A percentile compares a stretch with the other conserved stretches of the same genome.
These are phyloP conservation scores for Crocuta crocuta DNA, from an alignment of 2,113 vertebrate genomes.

Conservation along the genomic window DNA sequence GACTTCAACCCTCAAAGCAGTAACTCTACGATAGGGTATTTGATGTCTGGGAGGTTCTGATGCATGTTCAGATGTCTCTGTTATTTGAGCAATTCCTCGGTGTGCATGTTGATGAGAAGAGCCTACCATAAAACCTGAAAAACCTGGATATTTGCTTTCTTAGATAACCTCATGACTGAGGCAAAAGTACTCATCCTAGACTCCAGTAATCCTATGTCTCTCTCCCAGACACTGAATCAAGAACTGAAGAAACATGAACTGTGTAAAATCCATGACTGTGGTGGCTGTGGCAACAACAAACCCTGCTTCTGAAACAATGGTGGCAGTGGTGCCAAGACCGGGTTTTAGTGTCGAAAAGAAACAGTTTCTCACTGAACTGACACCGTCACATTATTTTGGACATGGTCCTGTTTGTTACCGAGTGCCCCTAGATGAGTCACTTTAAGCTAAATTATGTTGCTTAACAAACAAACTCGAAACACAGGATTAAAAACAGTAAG, in stretches of 20 bases:
- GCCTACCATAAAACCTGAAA: not conserved
- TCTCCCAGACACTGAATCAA: not conserved
- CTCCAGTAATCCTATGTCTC: not conserved
- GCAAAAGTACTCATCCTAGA: not conserved
- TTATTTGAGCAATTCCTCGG: not conserved
- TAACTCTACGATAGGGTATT: not conserved
- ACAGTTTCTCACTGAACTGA: not conserved
- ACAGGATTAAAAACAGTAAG: not conserved
- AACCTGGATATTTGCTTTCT: not conserved
- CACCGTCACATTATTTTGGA: not conserved
- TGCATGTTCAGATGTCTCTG: not conserved
- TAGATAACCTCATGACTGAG: not conserved
- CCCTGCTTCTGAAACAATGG: not conserved
- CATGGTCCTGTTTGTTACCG: not conserved
- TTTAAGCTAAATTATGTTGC: not conserved
- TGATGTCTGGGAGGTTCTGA: not conserved
- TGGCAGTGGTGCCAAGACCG: not conserved
- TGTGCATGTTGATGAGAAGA: not conserved
- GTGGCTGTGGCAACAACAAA: not conserved
- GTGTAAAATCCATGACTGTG: not conserved
- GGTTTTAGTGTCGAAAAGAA: not conserved
- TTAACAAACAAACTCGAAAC: not conserved
- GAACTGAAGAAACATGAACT: not conserved
- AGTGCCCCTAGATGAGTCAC: not conserved
- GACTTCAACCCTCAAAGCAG: not conserved